Evolutionary conservation across 2,797 vertebrate genomes (phyloP), one percentile per base, ranked within the genome.

Genomic region (Lithobates pipiens): DNA sequence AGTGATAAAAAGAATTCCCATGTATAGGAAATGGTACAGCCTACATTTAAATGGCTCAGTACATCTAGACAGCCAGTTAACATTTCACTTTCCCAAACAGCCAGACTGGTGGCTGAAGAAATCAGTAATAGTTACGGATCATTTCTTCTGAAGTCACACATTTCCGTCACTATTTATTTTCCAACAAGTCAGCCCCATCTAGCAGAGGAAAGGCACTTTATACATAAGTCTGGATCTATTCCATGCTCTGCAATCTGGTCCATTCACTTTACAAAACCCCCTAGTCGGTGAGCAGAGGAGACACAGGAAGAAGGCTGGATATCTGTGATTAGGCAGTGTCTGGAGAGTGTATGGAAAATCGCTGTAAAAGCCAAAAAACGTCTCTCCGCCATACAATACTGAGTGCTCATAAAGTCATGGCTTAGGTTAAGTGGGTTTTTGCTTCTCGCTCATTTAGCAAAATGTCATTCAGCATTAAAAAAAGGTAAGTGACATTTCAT

Each of bases 311-410:
- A 75, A 3, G 32, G 71, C 80, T 65, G 80, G 57, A 36, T 61
- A n/a, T 21, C 39, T 50, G 50, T 61, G 79, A 75, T 82, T 82
- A 82, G 71, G 61, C 25, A 71, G 80, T 54, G 50, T 65, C 80
- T 74, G 80, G 80, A 70, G 21, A 23, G 44, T 54, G 78, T 57
- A 57, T 54, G 69, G 16, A 54, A 16, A 34, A 81, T 73, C 13
- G 5, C 34, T 67, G 34, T 75, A 71, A 27, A 32, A 32, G 72
- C 70, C 70, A 72, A 39, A n/a, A 36, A 63, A 16, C 5, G 54
- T 18, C 44, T 27, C 50, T 25, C 42, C 23, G 7, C 54, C 25
- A 25, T 16, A 27, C 67, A 10, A 25, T 6, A 18, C 80, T 2
- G 44, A 82, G 21, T 16, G 34, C 54, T 27, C 34, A 54, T 25